These are phyloP conservation scores for Epirrhoe alternata DNA, from an alignment of 2,888 invertebrate genomes.

Conservation along the genomic window DNA sequence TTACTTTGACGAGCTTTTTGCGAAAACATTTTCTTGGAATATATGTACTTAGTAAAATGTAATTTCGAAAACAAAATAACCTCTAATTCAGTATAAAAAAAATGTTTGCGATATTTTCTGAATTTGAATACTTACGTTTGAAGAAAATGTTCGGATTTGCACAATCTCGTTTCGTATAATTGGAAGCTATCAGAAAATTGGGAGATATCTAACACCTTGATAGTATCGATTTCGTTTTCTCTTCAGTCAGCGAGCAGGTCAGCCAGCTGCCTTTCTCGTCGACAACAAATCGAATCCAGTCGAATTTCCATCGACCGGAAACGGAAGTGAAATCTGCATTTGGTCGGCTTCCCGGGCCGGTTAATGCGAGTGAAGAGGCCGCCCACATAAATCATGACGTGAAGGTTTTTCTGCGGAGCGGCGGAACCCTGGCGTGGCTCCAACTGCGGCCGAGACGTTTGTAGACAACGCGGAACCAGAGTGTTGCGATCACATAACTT, in stretches of 20 bases:
- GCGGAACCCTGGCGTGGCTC: slow-evolving; percentile 28
- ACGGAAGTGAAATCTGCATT: slow-evolving; percentile 39
- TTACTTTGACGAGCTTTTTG: not conserved
- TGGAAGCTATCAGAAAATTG: slow-evolving; percentile 1
- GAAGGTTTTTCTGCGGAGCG: slow-evolving; percentile 25
- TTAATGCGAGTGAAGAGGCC: slow-evolving; percentile 32
- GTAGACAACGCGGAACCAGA: slow-evolving; percentile 21
- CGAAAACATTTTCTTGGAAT: not conserved
- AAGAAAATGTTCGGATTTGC: not conserved
- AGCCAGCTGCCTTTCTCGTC: not conserved
- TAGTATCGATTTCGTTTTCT: not conserved
- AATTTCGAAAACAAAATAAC: not conserved
- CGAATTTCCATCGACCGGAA: slow-evolving; percentile 30
- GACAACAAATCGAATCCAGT: slow-evolving; percentile 21
- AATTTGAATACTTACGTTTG: not conserved
- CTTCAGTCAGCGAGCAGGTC: not conserved
- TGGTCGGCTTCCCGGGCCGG: slow-evolving; percentile 27
- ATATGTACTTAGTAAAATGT: not conserved
- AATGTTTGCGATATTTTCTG: not conserved
- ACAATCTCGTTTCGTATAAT: not conserved
- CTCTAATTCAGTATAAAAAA: not conserved
- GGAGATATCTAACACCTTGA: not conserved
- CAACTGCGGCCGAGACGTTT: slow-evolving; percentile 25
- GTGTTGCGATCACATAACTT: slow-evolving; percentile 21
- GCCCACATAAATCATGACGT: slow-evolving; percentile 31